Conservation (phyloP, 1,140 invertebrate species). For the Cydia splendana region DNA sequence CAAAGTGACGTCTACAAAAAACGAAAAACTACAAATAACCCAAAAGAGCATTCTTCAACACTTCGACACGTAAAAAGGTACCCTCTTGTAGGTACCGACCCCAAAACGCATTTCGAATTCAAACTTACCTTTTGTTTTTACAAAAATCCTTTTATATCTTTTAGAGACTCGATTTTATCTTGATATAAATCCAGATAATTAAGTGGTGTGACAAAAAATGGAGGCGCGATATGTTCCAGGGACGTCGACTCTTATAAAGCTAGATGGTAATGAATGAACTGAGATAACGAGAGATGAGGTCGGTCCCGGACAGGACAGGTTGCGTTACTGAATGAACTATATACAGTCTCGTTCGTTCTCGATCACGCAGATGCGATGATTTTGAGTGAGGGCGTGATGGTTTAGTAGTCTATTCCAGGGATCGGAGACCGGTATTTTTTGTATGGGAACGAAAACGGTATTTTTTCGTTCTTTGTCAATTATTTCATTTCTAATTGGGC, state of each 20-base stretch:
- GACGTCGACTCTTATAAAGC: conserved; percentile 73
- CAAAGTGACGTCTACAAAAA: conserved; percentile 15
- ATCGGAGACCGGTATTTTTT: too few species aligned
- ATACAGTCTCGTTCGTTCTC: neutral
- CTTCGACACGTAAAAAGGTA: conserved; percentile 21
- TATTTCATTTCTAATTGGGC: too few species aligned
- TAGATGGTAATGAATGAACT: conserved; percentile 78
- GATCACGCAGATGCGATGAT: neutral
- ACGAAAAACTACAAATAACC: neutral
- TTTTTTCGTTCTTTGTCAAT: too few species aligned
- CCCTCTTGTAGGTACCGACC: conserved; percentile 11
- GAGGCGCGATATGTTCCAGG: conserved; percentile 74
- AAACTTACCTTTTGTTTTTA: conserved; percentile 51
- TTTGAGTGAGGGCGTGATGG: neutral
- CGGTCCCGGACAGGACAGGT: conserved; percentile 57
- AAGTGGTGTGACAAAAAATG: conserved; percentile 78
- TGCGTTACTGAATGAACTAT: conserved; percentile 58
- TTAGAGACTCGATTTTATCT: conserved; percentile 70
- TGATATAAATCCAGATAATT: conserved; percentile 78
- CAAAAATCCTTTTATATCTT: conserved; percentile 63
- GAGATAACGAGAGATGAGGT: conserved; percentile 71
- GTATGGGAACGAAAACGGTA: too few species aligned
- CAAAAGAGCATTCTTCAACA: conserved; percentile 7
- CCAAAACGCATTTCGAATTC: conserved; percentile 31
- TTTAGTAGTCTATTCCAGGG: neutral